Evolutionary conservation across 2,113 vertebrate species (phyloP).

Genomic region (Engraulis encrasicolus): DNA sequence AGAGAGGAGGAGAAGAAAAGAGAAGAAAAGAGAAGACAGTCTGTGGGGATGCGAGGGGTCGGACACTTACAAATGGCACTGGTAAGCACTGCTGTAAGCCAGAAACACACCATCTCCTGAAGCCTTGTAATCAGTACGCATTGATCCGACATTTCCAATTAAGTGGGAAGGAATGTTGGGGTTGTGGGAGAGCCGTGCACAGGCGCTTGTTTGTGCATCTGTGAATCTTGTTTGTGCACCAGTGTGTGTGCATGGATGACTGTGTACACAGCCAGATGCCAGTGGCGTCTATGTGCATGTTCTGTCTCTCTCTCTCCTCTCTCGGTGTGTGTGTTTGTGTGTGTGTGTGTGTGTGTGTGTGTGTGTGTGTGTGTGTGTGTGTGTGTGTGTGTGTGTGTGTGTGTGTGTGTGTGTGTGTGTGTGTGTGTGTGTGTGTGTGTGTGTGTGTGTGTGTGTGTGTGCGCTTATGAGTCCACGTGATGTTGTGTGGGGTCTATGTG

Average conservation of each 20-base stretch:
- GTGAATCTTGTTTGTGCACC: constrained; percentile 23
- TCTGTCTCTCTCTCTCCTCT: no score
- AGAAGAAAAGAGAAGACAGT: no score
- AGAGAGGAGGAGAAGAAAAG: no score
- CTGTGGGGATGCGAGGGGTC: no score
- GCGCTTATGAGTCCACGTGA: not conserved
- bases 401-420: not conserved
- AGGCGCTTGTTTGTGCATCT: constrained; percentile 32
- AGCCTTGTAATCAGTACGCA: constrained; percentile 55
- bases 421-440: not conserved
- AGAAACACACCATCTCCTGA: constrained; percentile 50
- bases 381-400: not conserved
- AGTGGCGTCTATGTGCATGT: no score
- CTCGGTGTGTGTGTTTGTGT: constrained; percentile 47
- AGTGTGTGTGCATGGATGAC: not conserved
- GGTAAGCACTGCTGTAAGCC: constrained; percentile 40
- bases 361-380: not conserved
- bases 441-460: constrained; percentile 9
- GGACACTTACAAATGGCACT: not conserved
- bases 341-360: not conserved
- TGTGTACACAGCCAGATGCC: not conserved
- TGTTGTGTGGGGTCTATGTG: not conserved
- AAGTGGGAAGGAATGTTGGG: constrained; percentile 46
- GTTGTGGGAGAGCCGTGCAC: constrained; percentile 40
- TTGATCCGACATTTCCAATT: constrained; percentile 60